phyloP scores from a whole-genome alignment of 2,797 vertebrate species.

The Philypnodon macrostomus region DNA sequence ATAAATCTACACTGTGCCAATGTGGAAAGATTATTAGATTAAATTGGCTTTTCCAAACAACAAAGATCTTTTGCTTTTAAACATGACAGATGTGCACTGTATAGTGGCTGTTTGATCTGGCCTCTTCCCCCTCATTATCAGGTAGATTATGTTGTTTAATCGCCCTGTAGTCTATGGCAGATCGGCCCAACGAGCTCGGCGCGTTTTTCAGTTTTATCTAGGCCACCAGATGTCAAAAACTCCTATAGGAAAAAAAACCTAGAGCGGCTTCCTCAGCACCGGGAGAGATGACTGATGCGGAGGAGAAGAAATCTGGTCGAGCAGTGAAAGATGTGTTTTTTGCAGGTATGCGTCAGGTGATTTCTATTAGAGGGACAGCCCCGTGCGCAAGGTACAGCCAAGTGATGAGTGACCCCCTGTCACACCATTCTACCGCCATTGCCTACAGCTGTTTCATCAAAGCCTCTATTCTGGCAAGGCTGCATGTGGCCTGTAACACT shows the following conservation, averaged over 20 bases:
- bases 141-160: conserved; percentile 65
- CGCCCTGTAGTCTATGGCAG: conserved; percentile 43
- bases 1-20: too few relatives aligned
- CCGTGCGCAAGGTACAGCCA: conserved; percentile 44
- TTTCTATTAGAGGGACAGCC: conserved; percentile 29
- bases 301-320: conserved; percentile 24
- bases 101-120: conserved; percentile 28
- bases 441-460: conserved; percentile 62
- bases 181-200: conserved; percentile 57
- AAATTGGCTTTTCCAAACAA: background rate
- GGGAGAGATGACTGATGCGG: conserved; percentile 35
- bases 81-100: too few relatives aligned
- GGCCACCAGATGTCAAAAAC: conserved; percentile 69
- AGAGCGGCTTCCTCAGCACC: conserved; percentile 20
- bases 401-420: conserved; percentile 57
- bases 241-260: conserved; percentile 23
- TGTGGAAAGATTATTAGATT: background rate
- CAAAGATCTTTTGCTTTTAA: conserved; percentile 11
- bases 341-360: conserved; percentile 34
- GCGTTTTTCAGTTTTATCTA: conserved; percentile 64
- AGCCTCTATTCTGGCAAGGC: conserved; percentile 51
- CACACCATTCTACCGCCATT: conserved; percentile 40
- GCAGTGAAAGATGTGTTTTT: conserved; percentile 13
- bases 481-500: conserved; percentile 22
- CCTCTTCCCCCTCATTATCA: conserved; percentile 50